Evolutionary conservation across 2,888 invertebrate genomes (phyloP), one percentile per base, ranked within the genome.

Genomic region (Drosophila monieri): DNA sequence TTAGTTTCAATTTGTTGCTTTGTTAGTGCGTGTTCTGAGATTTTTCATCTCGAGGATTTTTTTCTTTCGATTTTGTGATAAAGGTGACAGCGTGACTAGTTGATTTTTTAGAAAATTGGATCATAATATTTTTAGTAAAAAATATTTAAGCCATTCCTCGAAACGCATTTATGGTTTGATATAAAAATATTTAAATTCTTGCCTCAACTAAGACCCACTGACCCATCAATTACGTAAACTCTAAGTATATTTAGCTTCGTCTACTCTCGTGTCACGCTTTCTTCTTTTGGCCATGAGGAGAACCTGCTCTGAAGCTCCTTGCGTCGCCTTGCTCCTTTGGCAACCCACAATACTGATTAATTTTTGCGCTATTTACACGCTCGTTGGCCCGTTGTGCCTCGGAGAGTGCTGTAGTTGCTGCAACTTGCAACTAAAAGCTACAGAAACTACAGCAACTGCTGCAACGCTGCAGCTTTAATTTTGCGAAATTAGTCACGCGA

Each of bases 1-100:
- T 90, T 90, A 89, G 89, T 90, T 90, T 89, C 90, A 91, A 90
- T 91, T 91, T 90, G 90, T 89, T 90, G 78, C 76, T 88, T 87
- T 87, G 88, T 79, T 87, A 85, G 81, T 86, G 77, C 85, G 85
- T 80, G 78, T 73, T 79, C 74, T 49, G 51, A 76, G 86, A 80
- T 85, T 86, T 88, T 80, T 83, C 85, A 83, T 85, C 68, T 56
- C 66, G 54, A 47, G 59, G 69, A 51, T 48, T 46, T 37, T 47
- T 47, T 49, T 30, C 65, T 44, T 37, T 58, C 21, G 60, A 46
- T 23, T 12, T 14, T n/a, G 14, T n/a, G 15, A 32, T 57, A 32
- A 55, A 8, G 76, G 53, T 54, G 59, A 54, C 25, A 53, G 21
- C 70, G 67, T 71, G 72, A 62, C 48, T 53, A 21, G 41, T 39